Evolutionary conservation across 2,888 invertebrate species (phyloP).

Genomic region (Nemotelus pantherinus): DNA sequence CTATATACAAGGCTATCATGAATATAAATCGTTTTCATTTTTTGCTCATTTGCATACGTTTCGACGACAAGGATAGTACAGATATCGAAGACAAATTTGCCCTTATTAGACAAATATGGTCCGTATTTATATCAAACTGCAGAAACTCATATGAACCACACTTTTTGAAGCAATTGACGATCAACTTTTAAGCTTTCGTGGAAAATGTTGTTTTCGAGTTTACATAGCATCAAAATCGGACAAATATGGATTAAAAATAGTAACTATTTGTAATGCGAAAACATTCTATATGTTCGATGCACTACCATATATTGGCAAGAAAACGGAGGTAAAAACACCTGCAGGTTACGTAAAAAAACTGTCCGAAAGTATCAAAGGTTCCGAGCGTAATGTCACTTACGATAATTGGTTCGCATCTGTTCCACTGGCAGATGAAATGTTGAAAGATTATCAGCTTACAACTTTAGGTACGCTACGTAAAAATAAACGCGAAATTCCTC

Average conservation of each 20-base stretch:
- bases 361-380: slow-evolving; percentile 44
- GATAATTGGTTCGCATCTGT: slow-evolving; percentile 60
- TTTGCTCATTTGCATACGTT: neutral
- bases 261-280: neutral
- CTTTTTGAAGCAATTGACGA: slow-evolving; percentile 6
- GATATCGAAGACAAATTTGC: slow-evolving; percentile 17
- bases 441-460: slow-evolving; percentile 53
- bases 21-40: neutral
- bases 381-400: slow-evolving; percentile 53
- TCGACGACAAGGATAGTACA: slow-evolving; percentile 6
- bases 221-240: slow-evolving; percentile 4
- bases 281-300: slow-evolving; percentile 53
- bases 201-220: slow-evolving; percentile 15
- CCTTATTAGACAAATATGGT: slow-evolving; percentile 10
- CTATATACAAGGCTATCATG: neutral
- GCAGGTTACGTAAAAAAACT: slow-evolving; percentile 43
- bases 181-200: slow-evolving; percentile 19
- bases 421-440: slow-evolving; percentile 54
- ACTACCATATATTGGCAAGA: slow-evolving; percentile 55
- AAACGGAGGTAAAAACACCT: slow-evolving; percentile 51
- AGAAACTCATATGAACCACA: slow-evolving; percentile 5
- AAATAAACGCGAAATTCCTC: slow-evolving; percentile 50
- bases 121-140: slow-evolving; percentile 12
- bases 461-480: slow-evolving; percentile 46
- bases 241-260: slow-evolving; percentile 23